phyloP scores from a whole-genome alignment of 2,797 vertebrate genomes.

The Danio choprae region DNA sequence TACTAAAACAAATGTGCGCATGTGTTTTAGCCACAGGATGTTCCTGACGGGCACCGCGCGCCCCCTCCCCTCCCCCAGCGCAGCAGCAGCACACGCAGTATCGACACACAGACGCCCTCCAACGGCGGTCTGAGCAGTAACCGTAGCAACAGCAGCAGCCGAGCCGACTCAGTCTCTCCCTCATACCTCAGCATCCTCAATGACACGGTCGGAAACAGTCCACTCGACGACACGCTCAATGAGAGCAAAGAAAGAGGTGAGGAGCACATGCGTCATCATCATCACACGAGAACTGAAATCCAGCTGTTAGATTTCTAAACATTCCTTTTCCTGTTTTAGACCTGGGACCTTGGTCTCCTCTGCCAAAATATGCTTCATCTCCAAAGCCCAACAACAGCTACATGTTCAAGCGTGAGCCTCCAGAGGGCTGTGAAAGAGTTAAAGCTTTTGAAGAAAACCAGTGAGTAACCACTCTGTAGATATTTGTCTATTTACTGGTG shows the following conservation, averaged over 20 bases:
- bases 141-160: conserved; percentile 95
- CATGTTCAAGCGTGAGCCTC: conserved; percentile 98
- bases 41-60: conserved; percentile 93
- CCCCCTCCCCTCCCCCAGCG: conserved; percentile 84
- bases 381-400: conserved; percentile 99
- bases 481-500: not conserved
- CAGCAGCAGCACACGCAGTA: conserved; percentile 96
- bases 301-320: not conserved
- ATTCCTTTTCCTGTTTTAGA: conserved; percentile 75
- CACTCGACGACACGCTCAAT: conserved; percentile 84
- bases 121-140: conserved; percentile 86
- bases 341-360: conserved; percentile 92
- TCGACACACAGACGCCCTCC: conserved; percentile 95
- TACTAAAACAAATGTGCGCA: conserved; percentile 11
- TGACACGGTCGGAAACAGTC: conserved; percentile 88
- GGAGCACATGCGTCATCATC: conserved; percentile 25
- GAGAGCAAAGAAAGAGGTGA: conserved; percentile 92
- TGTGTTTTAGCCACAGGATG: conserved; percentile 88
- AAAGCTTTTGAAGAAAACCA: conserved; percentile 94
- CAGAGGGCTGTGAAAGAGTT: conserved; percentile 97
- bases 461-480: conserved; percentile 79
- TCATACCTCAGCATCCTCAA: conserved; percentile 93
- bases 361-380: conserved; percentile 97
- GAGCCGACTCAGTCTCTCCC: conserved; percentile 94
- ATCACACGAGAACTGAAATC: conserved; percentile 12